phyloP scores from a whole-genome alignment of 2,888 invertebrate species.

The Morpho deidamia region DNA sequence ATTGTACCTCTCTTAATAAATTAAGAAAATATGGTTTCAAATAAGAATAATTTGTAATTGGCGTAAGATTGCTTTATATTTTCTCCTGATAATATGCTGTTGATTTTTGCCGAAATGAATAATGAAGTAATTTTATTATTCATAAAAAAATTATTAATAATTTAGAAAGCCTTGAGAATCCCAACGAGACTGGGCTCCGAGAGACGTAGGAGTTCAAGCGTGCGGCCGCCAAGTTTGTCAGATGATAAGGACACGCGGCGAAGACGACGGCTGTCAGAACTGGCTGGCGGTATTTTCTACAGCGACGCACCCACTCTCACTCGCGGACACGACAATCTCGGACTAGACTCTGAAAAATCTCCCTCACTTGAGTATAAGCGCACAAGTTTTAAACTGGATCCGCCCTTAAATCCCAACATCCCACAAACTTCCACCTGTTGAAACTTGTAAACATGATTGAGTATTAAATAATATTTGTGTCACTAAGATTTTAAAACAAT shows the following conservation, averaged over 20 bases:
- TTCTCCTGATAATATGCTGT: too few relatives aligned
- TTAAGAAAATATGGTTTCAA: too few relatives aligned
- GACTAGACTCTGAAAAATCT: constrained; percentile 56
- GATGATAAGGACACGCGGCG: constrained; percentile 68
- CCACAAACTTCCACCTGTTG: constrained; percentile 40
- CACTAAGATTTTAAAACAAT: too few relatives aligned
- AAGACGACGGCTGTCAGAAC: constrained; percentile 62
- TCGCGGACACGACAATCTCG: constrained; percentile 58
- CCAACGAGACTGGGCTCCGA: constrained; percentile 57
- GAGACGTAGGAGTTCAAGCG: constrained; percentile 64
- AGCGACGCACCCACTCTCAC: constrained; percentile 51
- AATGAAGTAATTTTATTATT: neutral
- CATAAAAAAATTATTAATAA: constrained; percentile 18
- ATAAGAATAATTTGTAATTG: too few relatives aligned
- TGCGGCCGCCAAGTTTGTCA: constrained; percentile 57
- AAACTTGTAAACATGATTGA: neutral
- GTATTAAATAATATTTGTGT: too few relatives aligned
- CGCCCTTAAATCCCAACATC: constrained; percentile 30
- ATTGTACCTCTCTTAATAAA: too few relatives aligned
- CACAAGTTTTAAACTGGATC: constrained; percentile 42
- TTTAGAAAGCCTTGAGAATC: constrained; percentile 54
- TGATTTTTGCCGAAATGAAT: too few relatives aligned
- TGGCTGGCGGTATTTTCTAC: constrained; percentile 73
- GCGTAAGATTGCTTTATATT: too few relatives aligned
- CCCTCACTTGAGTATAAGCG: constrained; percentile 41